A percentile compares a stretch with the other conserved stretches of the same genome.
Conservation (phyloP, 2,113 vertebrate genomes). For the Petrocephalus microphthalmus region DNA sequence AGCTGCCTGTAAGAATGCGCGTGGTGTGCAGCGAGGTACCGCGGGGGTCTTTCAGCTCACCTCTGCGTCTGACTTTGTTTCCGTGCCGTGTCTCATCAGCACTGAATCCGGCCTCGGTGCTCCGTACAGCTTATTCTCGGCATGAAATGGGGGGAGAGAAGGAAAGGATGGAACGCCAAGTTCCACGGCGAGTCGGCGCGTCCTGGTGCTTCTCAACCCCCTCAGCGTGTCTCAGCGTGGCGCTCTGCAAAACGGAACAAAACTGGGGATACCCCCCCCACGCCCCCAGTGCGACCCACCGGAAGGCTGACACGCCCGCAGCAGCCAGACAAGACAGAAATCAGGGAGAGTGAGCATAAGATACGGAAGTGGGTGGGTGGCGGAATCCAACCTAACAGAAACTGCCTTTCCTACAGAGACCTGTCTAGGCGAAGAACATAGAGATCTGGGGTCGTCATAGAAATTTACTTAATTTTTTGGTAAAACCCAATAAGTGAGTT, state of each 20-base stretch:
- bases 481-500: background rate
- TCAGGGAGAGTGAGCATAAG: background rate
- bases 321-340: background rate
- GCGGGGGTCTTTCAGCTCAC: background rate
- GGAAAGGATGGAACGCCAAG: background rate
- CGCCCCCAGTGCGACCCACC: background rate
- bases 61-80: background rate
- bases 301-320: background rate
- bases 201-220: background rate
- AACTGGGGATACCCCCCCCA: background rate
- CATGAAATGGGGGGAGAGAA: background rate
- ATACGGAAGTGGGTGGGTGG: background rate
- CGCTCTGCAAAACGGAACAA: background rate
- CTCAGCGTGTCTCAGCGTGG: background rate
- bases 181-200: background rate
- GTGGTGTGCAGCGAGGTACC: conserved; percentile 33
- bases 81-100: background rate
- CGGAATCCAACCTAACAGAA: background rate
- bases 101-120: background rate
- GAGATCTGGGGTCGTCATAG: background rate
- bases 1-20: conserved; percentile 66
- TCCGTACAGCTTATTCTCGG: background rate
- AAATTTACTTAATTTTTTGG: background rate
- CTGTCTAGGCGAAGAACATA: background rate
- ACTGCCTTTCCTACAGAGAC: background rate